Base-by-base conservation (phyloP, 2,797 vertebrate genomes). In the Anguilla pacifica region DNA sequence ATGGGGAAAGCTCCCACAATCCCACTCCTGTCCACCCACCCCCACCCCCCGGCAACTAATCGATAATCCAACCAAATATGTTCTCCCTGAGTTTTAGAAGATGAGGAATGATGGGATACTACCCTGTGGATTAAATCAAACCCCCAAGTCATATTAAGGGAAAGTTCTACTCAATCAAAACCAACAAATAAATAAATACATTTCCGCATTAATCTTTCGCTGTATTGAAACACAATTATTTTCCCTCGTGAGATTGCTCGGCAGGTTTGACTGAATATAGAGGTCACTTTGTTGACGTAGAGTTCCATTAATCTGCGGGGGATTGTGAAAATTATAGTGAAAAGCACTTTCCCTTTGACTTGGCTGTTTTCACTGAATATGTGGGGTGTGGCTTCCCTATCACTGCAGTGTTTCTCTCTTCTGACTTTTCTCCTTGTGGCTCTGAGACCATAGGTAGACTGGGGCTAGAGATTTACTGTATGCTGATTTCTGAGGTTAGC, bases 81-180 rank as follows among this genome's bases (percentile, higher is more conserved):
- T 82, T 82, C 46, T n/a, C 10, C 43, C 46, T 35, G 43, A 82
- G 25, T 82, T n/a, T n/a, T 82, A 82, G 19, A 22, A 25, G 43
- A 51, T 49, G 43, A 49, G 22, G 46, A 15, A n/a, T 82, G 79
- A n/a, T 46, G 46, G 35, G 77, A 81, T 39, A 81, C 39, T 51
- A 35, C 51, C 79, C 79, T 51, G 46, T 82, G 43, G 79, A 82
- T 82, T 82, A 46, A 82, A 82, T 82, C 46, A 82, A 49, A 51
- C 46, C 22, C 25, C 43, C 74, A 82, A 51, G 79, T 82, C 43
- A 49, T 82, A 15, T 82, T n/a, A 51, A 51, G 46, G 3, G 22
- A 82, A 82, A 77, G 35, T 77, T 17, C 74, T 51, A 25, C 51
- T 82, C 79, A 82, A 51, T 82, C 19, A 82, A 82, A 81, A n/a